Conservation (phyloP, 2,113 vertebrate genomes). For the Amazona guildingii region DNA sequence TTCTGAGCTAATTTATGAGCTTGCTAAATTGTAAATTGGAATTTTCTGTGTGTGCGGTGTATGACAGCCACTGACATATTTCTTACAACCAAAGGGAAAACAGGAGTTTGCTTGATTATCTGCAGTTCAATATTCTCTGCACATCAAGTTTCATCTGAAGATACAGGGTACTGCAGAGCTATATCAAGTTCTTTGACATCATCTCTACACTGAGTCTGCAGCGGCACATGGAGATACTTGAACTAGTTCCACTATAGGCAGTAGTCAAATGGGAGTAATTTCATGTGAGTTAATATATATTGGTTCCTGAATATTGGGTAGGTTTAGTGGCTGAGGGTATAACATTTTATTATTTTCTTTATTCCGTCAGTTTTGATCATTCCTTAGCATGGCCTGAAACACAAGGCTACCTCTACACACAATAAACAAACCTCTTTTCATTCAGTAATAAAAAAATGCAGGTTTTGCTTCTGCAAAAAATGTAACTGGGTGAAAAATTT, state of each 20-base stretch:
- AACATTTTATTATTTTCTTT: background rate
- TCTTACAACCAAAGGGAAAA: background rate
- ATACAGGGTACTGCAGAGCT: background rate
- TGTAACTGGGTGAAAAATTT: background rate
- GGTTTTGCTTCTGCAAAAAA: background rate
- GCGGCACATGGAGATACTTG: background rate
- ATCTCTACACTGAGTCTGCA: background rate
- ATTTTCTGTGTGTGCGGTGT: background rate
- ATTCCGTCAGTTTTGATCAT: background rate
- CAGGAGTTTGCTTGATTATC: background rate
- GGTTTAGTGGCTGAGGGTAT: background rate
- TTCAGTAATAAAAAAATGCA: background rate
- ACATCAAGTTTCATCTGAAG: background rate
- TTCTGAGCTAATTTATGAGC: background rate
- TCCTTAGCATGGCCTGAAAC: background rate
- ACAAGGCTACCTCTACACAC: background rate
- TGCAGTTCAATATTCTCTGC: background rate
- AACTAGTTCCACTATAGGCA: background rate
- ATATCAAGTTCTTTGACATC: background rate
- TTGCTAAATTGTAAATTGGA: background rate
- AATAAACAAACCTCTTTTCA: background rate
- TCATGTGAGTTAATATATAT: background rate
- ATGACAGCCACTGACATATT: background rate
- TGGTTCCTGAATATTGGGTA: background rate
- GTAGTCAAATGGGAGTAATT: background rate